phyloP scores from a whole-genome alignment of 1,140 invertebrate species.

The Lordiphosa stackelbergi region DNA sequence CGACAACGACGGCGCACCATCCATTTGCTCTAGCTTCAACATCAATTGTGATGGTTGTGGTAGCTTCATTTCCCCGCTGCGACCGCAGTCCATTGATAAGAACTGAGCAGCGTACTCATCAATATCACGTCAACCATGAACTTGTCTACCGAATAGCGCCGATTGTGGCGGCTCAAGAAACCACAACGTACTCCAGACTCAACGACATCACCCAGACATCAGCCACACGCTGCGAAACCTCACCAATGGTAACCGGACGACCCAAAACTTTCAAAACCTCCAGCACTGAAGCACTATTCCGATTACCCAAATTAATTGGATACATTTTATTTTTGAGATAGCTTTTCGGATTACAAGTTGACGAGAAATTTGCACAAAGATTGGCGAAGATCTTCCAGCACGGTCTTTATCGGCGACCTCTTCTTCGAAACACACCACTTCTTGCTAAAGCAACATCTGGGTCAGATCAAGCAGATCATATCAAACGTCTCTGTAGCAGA shows the following conservation, averaged over 20 bases:
- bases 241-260: constrained; percentile 47
- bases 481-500: too few relatives aligned
- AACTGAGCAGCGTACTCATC: constrained; percentile 53
- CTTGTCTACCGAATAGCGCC: constrained; percentile 37
- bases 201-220: constrained; percentile 47
- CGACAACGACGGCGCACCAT: constrained; percentile 38
- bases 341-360: constrained; percentile 21
- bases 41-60: constrained; percentile 50
- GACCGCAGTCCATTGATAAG: constrained; percentile 21
- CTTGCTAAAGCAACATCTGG: too few relatives aligned
- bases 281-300: constrained; percentile 54
- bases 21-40: constrained; percentile 52
- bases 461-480: too few relatives aligned
- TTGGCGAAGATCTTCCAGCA: too few relatives aligned
- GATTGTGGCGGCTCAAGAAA: constrained; percentile 35
- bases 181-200: constrained; percentile 34
- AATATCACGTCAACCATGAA: constrained; percentile 48
- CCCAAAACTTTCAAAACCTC: constrained; percentile 56
- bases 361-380: constrained; percentile 45
- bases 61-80: neutral
- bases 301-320: constrained; percentile 56
- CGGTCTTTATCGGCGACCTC: too few relatives aligned
- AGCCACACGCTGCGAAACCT: constrained; percentile 45
- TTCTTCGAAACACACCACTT: too few relatives aligned
- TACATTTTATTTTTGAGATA: constrained; percentile 24